Percentiles rank a stretch among this genome's conserved stretches.
phyloP scores from a whole-genome alignment of 2,797 vertebrate species.

The Periophthalmus magnuspinnatus region DNA sequence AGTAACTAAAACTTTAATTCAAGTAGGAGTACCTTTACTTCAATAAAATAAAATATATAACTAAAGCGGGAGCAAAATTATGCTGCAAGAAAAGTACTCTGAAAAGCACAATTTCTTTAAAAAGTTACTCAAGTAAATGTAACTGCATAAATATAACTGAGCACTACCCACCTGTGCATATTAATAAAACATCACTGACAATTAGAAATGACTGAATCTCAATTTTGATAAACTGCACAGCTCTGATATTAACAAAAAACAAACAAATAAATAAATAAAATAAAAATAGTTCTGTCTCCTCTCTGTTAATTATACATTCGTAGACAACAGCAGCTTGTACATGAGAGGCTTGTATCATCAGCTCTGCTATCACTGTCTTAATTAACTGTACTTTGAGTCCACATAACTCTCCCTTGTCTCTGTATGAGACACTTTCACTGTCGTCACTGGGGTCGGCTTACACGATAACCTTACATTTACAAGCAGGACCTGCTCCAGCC shows the following conservation, averaged over 20 bases:
- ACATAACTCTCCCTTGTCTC: slow-evolving; percentile 4
- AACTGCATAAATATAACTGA: too few relatives aligned
- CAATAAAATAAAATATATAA: too few relatives aligned
- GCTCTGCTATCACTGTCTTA: background rate
- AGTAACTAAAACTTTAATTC: too few relatives aligned
- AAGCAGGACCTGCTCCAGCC: slow-evolving; percentile 36
- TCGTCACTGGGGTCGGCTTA: slow-evolving; percentile 55
- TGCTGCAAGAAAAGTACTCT: too few relatives aligned
- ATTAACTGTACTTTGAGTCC: background rate
- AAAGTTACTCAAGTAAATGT: too few relatives aligned
- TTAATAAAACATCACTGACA: too few relatives aligned
- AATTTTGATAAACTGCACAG: background rate
- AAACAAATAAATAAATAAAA: background rate
- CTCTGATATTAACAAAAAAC: background rate
- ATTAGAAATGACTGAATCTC: background rate
- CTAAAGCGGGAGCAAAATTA: too few relatives aligned
- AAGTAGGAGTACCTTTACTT: too few relatives aligned
- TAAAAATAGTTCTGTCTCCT: too few relatives aligned
- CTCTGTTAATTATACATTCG: slow-evolving; percentile 4
- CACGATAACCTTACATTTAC: slow-evolving; percentile 46
- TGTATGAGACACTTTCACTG: slow-evolving; percentile 51
- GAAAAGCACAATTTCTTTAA: too few relatives aligned
- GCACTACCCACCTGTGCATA: too few relatives aligned
- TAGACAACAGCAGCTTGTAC: background rate
- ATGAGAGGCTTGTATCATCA: background rate